phyloP scores from a whole-genome alignment of 92 coral and sea anemone species.

The Parazoanthus darwini region DNA sequence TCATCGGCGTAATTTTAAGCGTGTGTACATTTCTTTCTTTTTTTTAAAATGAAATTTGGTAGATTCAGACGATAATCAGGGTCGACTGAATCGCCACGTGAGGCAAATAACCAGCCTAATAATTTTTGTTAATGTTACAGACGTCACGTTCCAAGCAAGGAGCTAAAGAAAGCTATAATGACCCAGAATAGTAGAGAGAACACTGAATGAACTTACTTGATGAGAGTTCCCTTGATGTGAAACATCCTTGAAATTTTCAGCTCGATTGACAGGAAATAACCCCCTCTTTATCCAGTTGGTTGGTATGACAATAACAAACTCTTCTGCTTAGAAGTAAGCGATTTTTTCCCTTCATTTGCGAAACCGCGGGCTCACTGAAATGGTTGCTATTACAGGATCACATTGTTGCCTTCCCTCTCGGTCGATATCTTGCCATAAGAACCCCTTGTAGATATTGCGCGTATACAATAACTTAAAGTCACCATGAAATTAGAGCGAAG shows the following conservation, averaged over 20 bases:
- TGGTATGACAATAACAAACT: neutral
- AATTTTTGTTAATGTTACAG: neutral
- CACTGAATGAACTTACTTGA: slow-evolving; percentile 27
- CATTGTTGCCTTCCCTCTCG: slow-evolving; percentile 21
- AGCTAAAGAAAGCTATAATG: neutral
- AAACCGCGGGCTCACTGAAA: slow-evolving; percentile 36
- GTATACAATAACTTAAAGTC: neutral
- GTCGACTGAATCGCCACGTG: neutral
- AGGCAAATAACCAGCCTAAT: neutral
- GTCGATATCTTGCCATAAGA: slow-evolving; percentile 31
- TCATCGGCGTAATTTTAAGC: neutral
- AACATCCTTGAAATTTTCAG: slow-evolving; percentile 27
- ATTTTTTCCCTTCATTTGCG: slow-evolving; percentile 32
- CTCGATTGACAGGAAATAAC: neutral
- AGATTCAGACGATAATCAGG: neutral
- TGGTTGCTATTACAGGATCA: neutral
- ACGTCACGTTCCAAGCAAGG: neutral
- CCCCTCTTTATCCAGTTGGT: neutral
- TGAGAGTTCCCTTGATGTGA: neutral
- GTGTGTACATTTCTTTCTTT: slow-evolving; percentile 18
- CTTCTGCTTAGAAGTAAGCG: slow-evolving; percentile 5
- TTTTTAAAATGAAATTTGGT: neutral
- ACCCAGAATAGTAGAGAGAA: neutral
- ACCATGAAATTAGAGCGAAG: slow-evolving; percentile 15
- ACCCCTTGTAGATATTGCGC: slow-evolving; percentile 12